These are phyloP conservation scores for Tretioscincus oriximinensis DNA, from an alignment of 2,113 vertebrate species.

Conservation along the genomic window DNA sequence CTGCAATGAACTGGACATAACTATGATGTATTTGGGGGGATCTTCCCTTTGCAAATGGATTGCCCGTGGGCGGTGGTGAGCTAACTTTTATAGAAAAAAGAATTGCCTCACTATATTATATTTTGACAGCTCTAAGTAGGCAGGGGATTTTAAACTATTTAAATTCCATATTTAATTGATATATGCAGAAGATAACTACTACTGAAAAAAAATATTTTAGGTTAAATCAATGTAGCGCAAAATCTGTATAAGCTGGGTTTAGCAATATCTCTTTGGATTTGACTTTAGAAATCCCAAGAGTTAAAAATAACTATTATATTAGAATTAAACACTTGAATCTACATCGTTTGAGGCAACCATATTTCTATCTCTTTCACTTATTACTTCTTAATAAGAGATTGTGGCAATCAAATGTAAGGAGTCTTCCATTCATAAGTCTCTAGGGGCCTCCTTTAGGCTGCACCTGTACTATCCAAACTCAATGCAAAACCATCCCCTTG, in stretches of 20 bases:
- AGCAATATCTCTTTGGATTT: slow-evolving; percentile 28
- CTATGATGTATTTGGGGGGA: slow-evolving; percentile 54
- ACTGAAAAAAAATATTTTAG: slow-evolving; percentile 24
- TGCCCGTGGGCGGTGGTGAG: slow-evolving; percentile 40
- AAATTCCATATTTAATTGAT: slow-evolving; percentile 55
- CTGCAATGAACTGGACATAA: slow-evolving; percentile 57
- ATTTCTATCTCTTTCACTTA: neutral
- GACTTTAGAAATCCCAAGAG: slow-evolving; percentile 41
- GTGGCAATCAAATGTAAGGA: neutral
- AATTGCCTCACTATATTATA: slow-evolving; percentile 44
- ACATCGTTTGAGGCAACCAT: neutral
- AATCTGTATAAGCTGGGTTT: slow-evolving; percentile 35
- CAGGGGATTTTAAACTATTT: slow-evolving; percentile 38
- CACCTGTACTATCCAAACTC: too few species aligned
- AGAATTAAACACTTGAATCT: neutral
- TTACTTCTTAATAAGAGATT: neutral
- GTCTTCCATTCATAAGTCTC: neutral
- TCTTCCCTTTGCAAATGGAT: slow-evolving; percentile 52
- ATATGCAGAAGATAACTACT: slow-evolving; percentile 34
- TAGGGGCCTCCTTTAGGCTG: too few species aligned
- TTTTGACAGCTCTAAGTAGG: slow-evolving; percentile 60
- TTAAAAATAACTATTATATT: neutral
- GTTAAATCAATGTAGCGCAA: slow-evolving; percentile 26
- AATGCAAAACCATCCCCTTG: too few species aligned
- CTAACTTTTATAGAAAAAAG: slow-evolving; percentile 34